phyloP scores from a whole-genome alignment of 1,140 invertebrate species.

The Caerostris darwini region DNA sequence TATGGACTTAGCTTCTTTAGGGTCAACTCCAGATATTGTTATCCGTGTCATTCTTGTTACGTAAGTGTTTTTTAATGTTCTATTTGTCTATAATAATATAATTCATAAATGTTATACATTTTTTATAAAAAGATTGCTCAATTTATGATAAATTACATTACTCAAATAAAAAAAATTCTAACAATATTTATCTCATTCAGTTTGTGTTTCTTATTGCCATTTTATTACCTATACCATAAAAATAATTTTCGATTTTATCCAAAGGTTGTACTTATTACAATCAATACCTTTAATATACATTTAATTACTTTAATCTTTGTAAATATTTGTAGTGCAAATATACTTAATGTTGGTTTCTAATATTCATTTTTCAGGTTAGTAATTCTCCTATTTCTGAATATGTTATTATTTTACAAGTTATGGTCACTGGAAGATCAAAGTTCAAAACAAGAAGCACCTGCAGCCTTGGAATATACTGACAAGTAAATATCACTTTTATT shows the following conservation, averaged over 20 bases:
- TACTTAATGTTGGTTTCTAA: background rate
- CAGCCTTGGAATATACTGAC: conserved; percentile 78
- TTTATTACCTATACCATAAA: too few species aligned
- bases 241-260: too few species aligned
- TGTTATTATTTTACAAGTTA: conserved; percentile 89
- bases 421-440: conserved; percentile 85
- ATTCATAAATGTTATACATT: too few species aligned
- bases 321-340: conserved; percentile 17
- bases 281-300: too few species aligned
- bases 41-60: conserved; percentile 77
- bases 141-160: too few species aligned
- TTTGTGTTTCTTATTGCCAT: too few species aligned
- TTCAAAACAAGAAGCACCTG: conserved; percentile 78
- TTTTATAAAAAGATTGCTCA: too few species aligned
- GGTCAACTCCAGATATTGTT: conserved; percentile 78
- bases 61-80: conserved; percentile 68
- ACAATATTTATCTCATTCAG: too few species aligned
- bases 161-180: too few species aligned
- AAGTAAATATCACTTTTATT: conserved; percentile 79
- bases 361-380: conserved; percentile 77
- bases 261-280: too few species aligned
- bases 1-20: conserved; percentile 67
- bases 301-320: background rate
- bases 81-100: background rate
- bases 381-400: conserved; percentile 88